phyloP scores from a whole-genome alignment of 2,797 vertebrate species.

The Neostethus bicornis region DNA sequence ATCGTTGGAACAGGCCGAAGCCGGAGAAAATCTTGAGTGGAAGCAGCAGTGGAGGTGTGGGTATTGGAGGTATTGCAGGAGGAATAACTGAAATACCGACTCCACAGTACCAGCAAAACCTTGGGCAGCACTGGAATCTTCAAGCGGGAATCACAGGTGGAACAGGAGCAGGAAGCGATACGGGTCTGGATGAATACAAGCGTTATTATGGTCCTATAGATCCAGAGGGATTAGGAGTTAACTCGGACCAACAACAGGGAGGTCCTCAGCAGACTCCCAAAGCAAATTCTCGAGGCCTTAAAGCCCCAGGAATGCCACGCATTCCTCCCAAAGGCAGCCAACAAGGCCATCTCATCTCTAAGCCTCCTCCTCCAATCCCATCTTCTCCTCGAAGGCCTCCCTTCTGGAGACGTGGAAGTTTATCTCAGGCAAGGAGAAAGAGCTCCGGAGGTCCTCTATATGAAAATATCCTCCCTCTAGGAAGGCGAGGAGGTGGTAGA shows the following conservation, averaged over 20 bases:
- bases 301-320: constrained; percentile 73
- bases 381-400: constrained; percentile 80
- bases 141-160: constrained; percentile 48
- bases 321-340: constrained; percentile 74
- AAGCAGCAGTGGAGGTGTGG: constrained; percentile 64
- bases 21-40: constrained; percentile 69
- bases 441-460: constrained; percentile 83
- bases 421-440: constrained; percentile 82
- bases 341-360: constrained; percentile 76
- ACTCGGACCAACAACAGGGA: constrained; percentile 69
- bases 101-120: constrained; percentile 73
- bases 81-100: constrained; percentile 74
- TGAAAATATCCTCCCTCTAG: constrained; percentile 83
- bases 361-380: constrained; percentile 79
- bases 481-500: constrained; percentile 78
- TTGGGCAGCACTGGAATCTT: constrained; percentile 76
- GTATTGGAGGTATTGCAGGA: constrained; percentile 72
- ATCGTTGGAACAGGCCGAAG: constrained; percentile 85
- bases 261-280: constrained; percentile 79
- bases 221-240: constrained; percentile 84
- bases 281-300: constrained; percentile 69
- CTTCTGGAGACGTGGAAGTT: constrained; percentile 82
- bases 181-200: constrained; percentile 87
- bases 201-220: constrained; percentile 93
- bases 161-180: constrained; percentile 56